Base-by-base conservation (phyloP, 2,113 vertebrate genomes). In the Sylvilagus bachmani region DNA sequence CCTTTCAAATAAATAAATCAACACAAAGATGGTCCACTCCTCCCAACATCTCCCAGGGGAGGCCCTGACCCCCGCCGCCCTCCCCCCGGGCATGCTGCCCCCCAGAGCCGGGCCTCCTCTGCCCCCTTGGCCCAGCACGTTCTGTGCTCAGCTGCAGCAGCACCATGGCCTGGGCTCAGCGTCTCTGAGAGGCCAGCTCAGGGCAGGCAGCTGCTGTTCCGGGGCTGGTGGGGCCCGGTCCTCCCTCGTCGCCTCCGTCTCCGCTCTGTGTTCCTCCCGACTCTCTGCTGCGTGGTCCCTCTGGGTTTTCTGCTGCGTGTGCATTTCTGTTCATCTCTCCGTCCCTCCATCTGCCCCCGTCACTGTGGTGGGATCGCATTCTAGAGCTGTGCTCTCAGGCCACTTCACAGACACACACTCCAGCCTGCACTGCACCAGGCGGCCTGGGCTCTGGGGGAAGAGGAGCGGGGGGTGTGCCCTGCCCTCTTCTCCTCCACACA, bases 191-290 rank as follows among this genome's bases (percentile, higher is more conserved):
- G 90, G 83, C 86, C 66, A 16, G 89, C 74, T 94, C 53, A 19
- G 95, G 94, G 89, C 94, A 95, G 91, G 92, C 94, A 73, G 78
- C 58, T 84, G 93, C 97, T 96, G 91, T 96, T 97, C 92, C 36
- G 51, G 93, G 95, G 77, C 78, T 81, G 70, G 70, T 80, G 67
- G 94, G 79, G 74, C 64, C 66, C 44, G 6, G 6, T 61, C 84
- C 83, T 82, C 51, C 73, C 58, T 95, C 21, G 17, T 21, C 62
- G 82, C 55, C 31, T 25, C 69, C 78, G 6, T 86, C 77, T 93
- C 71, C 66, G n/a, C 14, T 82, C 64, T 74, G 44, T 73, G 44
- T 38, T 51, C 53, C 62, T 83, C 51, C 58, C 61, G 58, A 75
- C 6, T 86, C 69, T 93, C 88, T 79, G 73, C 16, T 66, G 61